Base-by-base conservation (phyloP, 1,140 invertebrate species). In the Leptinotarsa texana region DNA sequence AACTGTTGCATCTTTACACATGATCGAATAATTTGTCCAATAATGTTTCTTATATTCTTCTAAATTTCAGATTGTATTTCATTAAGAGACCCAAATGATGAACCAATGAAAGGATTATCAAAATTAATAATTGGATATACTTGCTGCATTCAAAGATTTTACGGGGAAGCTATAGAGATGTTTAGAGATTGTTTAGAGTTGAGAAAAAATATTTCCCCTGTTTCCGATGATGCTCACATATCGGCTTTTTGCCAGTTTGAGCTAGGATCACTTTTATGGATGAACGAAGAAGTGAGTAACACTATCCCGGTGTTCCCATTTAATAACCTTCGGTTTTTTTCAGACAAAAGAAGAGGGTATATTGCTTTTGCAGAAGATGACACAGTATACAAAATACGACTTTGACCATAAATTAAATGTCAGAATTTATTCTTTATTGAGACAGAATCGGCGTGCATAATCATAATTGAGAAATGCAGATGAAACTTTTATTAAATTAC, bases 161-260 rank as follows among this genome's bases (percentile, higher is more conserved):
- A 75, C 42, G 83, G 88, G 33, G 87, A 88, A 42, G 88, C 91
- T 3, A 80, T 89, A 6, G 83, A 83, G 70, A 85, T 82, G 75
- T 89, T 90, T 78, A 82, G 86, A 66, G 86, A 85, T 76, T 90
- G 89, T 79, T 78, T 90, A 57, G 82, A 85, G 63, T 76, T 81
- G 62, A 84, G 89, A 57, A 80, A 81, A 48, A 67, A 76, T 65
- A 24, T 78, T 17, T 79, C 82, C 33, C 80, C 75, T 62, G 84
- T 83, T 42, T 84, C 86, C 3, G 83, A 88, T 6, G 91, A 92
- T 82, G 85, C 87, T 51, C 91, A 92, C 80, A 85, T 93, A 73
- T 88, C 91, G 72, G 91, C 91, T 15, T 93, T 92, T 84, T 89
- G 91, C 47, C 83, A 90, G 27, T 93, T 91, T 82, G 92, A 93